These are phyloP conservation scores for Hydriomena furcata DNA, from an alignment of 2,888 invertebrate genomes.

Conservation along the genomic window DNA sequence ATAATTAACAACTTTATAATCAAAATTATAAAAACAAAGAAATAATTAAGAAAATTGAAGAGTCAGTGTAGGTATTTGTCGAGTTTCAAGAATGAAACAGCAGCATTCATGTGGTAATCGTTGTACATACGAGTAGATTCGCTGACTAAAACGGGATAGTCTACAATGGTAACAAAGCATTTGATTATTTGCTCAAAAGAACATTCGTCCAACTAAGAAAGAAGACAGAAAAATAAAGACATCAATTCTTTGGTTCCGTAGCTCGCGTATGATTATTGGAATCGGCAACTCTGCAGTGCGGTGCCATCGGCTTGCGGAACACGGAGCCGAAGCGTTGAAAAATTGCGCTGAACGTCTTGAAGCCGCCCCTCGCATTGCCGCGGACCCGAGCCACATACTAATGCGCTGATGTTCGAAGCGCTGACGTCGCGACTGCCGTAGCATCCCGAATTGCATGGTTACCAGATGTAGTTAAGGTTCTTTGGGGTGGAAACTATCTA, in stretches of 20 bases:
- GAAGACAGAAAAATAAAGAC: neutral
- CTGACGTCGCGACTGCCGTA: slow-evolving; percentile 31
- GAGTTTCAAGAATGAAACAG: too few relatives aligned
- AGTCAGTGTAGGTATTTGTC: too few relatives aligned
- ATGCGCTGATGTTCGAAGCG: slow-evolving; percentile 45
- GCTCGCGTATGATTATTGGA: slow-evolving; percentile 11
- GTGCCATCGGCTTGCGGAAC: slow-evolving; percentile 68
- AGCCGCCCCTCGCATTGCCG: slow-evolving; percentile 63
- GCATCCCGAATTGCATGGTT: slow-evolving; percentile 27
- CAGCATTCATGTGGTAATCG: too few relatives aligned
- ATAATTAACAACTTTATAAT: too few relatives aligned
- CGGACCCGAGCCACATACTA: slow-evolving; percentile 72
- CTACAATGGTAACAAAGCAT: too few relatives aligned
- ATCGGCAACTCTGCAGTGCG: slow-evolving; percentile 50
- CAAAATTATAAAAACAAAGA: too few relatives aligned
- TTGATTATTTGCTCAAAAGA: neutral
- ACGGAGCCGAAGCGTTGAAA: slow-evolving; percentile 76
- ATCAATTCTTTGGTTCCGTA: slow-evolving; percentile 1
- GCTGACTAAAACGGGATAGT: too few relatives aligned
- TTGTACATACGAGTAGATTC: too few relatives aligned
- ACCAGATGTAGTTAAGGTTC: slow-evolving; percentile 28
- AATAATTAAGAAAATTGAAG: too few relatives aligned
- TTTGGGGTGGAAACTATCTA: slow-evolving; percentile 23
- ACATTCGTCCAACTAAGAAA: neutral
- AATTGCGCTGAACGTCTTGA: slow-evolving; percentile 77